Evolutionary conservation across 2,113 vertebrate species (phyloP).

Genomic region (Colistium nudipinnis): DNA sequence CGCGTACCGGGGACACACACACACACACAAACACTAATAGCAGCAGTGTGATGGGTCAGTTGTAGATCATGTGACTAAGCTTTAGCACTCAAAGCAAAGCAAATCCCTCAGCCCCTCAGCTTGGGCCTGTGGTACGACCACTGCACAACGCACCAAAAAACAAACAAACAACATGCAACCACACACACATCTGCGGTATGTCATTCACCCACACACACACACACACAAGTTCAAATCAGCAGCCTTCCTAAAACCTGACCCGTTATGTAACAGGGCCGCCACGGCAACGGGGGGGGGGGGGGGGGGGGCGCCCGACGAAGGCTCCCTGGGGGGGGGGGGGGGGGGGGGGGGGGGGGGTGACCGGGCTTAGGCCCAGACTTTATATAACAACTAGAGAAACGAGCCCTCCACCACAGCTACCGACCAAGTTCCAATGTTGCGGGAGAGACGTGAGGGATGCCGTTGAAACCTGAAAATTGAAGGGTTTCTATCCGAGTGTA

Average conservation of each 20-base stretch:
- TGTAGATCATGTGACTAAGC: constrained; percentile 62
- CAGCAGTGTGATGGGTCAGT: constrained; percentile 51
- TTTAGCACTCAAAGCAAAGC: constrained; percentile 58
- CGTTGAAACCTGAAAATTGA: constrained; percentile 12
- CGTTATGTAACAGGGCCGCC: constrained; percentile 67
- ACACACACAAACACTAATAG: constrained; percentile 31
- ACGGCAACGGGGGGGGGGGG: constrained; percentile 67
- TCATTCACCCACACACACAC: background rate
- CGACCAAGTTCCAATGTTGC: constrained; percentile 41
- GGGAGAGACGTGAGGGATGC: background rate
- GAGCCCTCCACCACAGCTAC: constrained; percentile 61
- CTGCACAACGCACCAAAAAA: constrained; percentile 17
- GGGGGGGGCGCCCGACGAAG: no score
- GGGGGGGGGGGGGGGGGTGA: constrained; percentile 34
- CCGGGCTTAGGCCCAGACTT: constrained; percentile 63
- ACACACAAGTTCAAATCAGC: constrained; percentile 12
- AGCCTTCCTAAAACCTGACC: constrained; percentile 43
- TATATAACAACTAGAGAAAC: constrained; percentile 67
- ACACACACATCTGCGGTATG: background rate
- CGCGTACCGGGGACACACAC: no score
- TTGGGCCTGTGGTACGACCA: constrained; percentile 20
- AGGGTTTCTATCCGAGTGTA: no score
- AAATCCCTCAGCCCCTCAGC: constrained; percentile 47
- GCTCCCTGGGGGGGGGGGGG: constrained; percentile 31
- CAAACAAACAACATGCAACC: constrained; percentile 17